These are phyloP conservation scores for Zeus faber DNA, from an alignment of 2,113 vertebrate genomes.

Conservation along the genomic window DNA sequence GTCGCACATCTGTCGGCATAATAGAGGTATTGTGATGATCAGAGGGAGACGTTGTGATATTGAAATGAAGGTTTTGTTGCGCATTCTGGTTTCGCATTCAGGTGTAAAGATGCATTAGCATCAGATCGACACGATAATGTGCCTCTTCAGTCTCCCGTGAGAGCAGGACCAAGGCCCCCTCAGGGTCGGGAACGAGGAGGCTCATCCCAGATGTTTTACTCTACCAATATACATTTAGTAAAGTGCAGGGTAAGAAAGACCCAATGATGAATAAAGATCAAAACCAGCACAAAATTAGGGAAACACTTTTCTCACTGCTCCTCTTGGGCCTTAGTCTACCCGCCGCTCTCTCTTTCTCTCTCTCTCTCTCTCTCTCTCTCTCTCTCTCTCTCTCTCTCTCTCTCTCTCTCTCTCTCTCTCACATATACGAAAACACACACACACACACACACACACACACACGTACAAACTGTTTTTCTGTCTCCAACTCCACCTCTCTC, in stretches of 20 bases:
- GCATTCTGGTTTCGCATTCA: constrained; percentile 23
- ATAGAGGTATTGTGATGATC: constrained; percentile 50
- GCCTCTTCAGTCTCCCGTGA: too few species aligned
- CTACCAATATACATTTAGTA: too few species aligned
- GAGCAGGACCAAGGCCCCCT: too few species aligned
- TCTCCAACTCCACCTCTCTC: background rate
- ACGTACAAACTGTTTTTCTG: background rate
- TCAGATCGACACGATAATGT: too few species aligned
- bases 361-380: background rate
- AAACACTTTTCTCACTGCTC: too few species aligned
- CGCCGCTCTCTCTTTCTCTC: background rate
- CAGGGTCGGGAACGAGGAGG: too few species aligned
- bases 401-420: background rate
- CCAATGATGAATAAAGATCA: too few species aligned
- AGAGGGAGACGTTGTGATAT: constrained; percentile 49
- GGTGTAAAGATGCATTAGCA: constrained; percentile 30
- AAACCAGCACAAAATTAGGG: too few species aligned
- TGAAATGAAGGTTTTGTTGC: constrained; percentile 48
- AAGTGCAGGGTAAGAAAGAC: too few species aligned
- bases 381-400: background rate
- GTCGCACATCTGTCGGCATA: constrained; percentile 60
- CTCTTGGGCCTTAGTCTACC: background rate
- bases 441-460: too few species aligned
- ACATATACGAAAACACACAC: too few species aligned
- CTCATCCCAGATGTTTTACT: too few species aligned